Evolutionary conservation across 2,888 invertebrate species (phyloP), one percentile per base, ranked within the genome.

Genomic region (Sicus ferrugineus): DNA sequence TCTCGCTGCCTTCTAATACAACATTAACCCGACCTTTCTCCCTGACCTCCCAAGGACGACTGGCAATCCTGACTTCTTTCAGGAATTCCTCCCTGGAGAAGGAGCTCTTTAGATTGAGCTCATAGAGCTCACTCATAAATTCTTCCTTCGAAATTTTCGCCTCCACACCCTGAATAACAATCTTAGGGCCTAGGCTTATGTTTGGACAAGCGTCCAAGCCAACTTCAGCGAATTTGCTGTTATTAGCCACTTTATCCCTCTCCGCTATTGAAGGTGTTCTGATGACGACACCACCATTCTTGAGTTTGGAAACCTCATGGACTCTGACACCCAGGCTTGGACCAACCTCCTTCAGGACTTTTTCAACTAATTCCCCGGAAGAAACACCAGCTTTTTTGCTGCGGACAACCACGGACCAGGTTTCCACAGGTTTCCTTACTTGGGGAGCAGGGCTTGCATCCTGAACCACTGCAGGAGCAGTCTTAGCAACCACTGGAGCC

Each of bases 191-290:
- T 34, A 62, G 14, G 61, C 61, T 67, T 9, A 19, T 38, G 23
- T 34, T 65, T 3, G 46, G 48, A 3, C 30, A 31, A 0, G 72
- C 71, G 0, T 67, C 56, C 0, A 70, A 34, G 0, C 72, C 70
- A 0, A 71, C 64, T 19, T 71, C 68, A 21, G 11, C 30, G 30
- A 74, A 74, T 70, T 69, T 72, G 7, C 16, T 14, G 52, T 66
- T 72, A 0, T 14, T 52, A 2, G 69, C 72, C 5, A 73, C 64
- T 11, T 66, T 71, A 9, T 42, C 23, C 2, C 67, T 38, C n/a
- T 73, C 73, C n/a, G 52, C 59, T 2, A 61, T 68, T 1, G 73
- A 73, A 1, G 68, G 71, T 3, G 73, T 72, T n/a, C 73, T 67
- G 42, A 74, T 72, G 1, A 72, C 26, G 5, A 68, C 73, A 9